Evolutionary conservation across 2,113 vertebrate genomes (phyloP).

Genomic region (Caranx melampygus): DNA sequence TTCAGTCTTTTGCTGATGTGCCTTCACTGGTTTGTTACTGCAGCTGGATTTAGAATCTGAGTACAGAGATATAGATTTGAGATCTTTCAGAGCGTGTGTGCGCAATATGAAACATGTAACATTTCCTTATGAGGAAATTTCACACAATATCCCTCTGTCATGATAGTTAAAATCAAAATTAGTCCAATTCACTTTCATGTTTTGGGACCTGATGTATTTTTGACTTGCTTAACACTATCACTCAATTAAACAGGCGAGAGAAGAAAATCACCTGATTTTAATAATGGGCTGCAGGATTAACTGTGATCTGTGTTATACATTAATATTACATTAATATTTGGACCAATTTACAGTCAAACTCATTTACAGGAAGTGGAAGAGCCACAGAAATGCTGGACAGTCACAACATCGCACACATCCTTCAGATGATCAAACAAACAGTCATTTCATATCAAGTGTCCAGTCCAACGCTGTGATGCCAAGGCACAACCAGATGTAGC

Average conservation of each 20-base stretch:
- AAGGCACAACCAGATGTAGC: slow-evolving; percentile 13
- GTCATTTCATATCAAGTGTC: slow-evolving; percentile 25
- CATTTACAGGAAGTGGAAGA: not conserved
- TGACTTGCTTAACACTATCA: too few relatives aligned
- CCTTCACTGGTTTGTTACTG: not conserved
- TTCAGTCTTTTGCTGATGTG: not conserved
- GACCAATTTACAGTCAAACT: slow-evolving; percentile 11
- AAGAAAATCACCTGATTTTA: not conserved
- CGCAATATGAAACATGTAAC: too few relatives aligned
- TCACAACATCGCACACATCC: slow-evolving; percentile 2
- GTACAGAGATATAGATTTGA: too few relatives aligned
- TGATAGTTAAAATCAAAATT: too few relatives aligned
- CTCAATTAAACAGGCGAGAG: not conserved
- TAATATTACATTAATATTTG: slow-evolving; percentile 9
- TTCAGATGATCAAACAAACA: not conserved
- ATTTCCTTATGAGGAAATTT: too few relatives aligned
- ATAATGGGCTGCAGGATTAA: not conserved
- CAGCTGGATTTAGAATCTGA: too few relatives aligned
- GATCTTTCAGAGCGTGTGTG: too few relatives aligned
- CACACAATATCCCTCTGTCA: too few relatives aligned
- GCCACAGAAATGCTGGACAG: not conserved
- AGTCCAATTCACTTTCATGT: too few relatives aligned
- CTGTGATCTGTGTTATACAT: slow-evolving; percentile 11
- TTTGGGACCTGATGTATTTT: too few relatives aligned
- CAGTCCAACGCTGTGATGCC: slow-evolving; percentile 24